A percentile compares a stretch with the other conserved stretches of the same genome.
Evolutionary conservation across 92 coral and sea anemone genomes (phyloP).

Genomic region (Porites rus): DNA sequence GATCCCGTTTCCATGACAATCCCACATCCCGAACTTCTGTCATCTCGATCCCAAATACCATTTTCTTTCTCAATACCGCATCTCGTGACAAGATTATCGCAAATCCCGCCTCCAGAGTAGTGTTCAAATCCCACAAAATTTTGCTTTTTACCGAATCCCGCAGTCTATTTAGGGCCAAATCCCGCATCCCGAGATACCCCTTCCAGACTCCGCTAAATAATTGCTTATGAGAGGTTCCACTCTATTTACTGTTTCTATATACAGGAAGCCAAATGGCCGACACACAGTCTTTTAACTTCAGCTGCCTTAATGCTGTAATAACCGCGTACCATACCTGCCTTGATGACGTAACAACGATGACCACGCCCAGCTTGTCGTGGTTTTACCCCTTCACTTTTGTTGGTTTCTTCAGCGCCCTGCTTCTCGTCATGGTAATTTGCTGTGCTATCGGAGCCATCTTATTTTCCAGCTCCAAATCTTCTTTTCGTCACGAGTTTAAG

Average conservation of each 20-base stretch:
- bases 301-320: constrained; percentile 8
- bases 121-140: too few relatives aligned
- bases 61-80: too few relatives aligned
- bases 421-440: background rate
- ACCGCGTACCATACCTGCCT: constrained; percentile 7
- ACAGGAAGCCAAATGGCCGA: constrained; percentile 2
- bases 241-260: background rate
- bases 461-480: constrained; percentile 23
- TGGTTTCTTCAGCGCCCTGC: background rate
- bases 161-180: too few relatives aligned
- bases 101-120: too few relatives aligned
- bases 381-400: constrained; percentile 1
- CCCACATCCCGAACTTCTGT: too few relatives aligned
- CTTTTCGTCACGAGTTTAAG: constrained; percentile 39
- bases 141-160: too few relatives aligned
- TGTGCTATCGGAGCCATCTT: constrained; percentile 22
- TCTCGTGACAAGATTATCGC: too few relatives aligned
- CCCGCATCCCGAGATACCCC: too few relatives aligned
- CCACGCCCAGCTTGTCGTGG: constrained; percentile 9
- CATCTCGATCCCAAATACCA: too few relatives aligned
- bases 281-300: constrained; percentile 1
- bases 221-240: too few relatives aligned
- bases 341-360: background rate
- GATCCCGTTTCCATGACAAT: too few relatives aligned
- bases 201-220: too few relatives aligned